Evolutionary conservation across 2,113 vertebrate genomes (phyloP).

Genomic region (Scomber colias): DNA sequence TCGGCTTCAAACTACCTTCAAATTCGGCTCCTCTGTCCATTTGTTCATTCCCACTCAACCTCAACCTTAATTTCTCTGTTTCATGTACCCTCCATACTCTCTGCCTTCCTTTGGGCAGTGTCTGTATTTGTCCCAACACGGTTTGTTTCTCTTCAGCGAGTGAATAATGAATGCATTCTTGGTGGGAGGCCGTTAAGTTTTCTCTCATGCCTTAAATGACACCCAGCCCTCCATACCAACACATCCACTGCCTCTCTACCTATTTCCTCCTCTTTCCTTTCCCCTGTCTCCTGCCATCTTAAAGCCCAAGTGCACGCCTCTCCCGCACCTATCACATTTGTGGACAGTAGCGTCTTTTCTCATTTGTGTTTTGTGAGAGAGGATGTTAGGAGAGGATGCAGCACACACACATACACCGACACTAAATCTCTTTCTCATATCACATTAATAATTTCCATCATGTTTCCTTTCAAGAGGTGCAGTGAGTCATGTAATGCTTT

Average conservation of each 20-base stretch:
- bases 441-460: slow-evolving; percentile 59
- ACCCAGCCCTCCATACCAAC: background rate
- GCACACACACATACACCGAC: background rate
- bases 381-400: slow-evolving; percentile 6
- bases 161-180: slow-evolving; percentile 66
- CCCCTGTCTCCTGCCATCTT: background rate
- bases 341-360: slow-evolving; percentile 27
- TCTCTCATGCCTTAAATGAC: slow-evolving; percentile 47
- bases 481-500: slow-evolving; percentile 60
- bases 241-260: slow-evolving; percentile 13
- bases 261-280: background rate
- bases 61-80: background rate
- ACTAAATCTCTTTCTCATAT: slow-evolving; percentile 17
- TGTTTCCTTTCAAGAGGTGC: slow-evolving; percentile 62
- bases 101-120: slow-evolving; percentile 18
- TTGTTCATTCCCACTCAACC: background rate
- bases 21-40: background rate
- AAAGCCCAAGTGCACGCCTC: background rate
- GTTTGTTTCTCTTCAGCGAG: slow-evolving; percentile 47
- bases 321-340: slow-evolving; percentile 12
- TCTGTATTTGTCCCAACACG: slow-evolving; percentile 55
- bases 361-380: slow-evolving; percentile 3
- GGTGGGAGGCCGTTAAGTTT: slow-evolving; percentile 50
- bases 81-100: slow-evolving; percentile 1
- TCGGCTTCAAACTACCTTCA: background rate